A percentile compares a stretch with the other conserved stretches of the same genome.
Evolutionary conservation across 2,888 invertebrate genomes (phyloP).

Genomic region (Lasioglossum vierecki): DNA sequence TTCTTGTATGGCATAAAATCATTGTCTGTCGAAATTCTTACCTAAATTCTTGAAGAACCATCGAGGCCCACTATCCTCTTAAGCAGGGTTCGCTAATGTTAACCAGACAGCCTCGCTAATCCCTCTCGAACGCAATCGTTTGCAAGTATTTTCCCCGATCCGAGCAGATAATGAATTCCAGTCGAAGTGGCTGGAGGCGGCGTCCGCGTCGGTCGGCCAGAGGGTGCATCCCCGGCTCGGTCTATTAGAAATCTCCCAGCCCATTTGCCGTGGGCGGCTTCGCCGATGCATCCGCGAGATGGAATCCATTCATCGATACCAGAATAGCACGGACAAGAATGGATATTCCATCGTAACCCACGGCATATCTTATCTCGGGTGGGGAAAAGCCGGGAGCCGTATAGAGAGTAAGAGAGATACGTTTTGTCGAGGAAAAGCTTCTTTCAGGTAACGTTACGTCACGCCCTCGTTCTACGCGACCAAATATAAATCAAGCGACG

Average conservation of each 20-base stretch:
- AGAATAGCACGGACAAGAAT: slow-evolving; percentile 53
- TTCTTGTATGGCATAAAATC: background rate
- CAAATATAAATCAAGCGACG: slow-evolving; percentile 43
- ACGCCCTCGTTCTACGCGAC: slow-evolving; percentile 7
- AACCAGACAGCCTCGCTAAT: background rate
- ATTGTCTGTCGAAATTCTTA: background rate
- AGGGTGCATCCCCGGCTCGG: slow-evolving; percentile 10
- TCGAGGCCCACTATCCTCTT: background rate
- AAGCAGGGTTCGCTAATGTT: background rate
- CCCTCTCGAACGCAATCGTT: background rate
- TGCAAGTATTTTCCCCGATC: background rate
- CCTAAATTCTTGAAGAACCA: background rate
- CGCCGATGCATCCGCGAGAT: slow-evolving; percentile 35
- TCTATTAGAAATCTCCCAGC: slow-evolving; percentile 50
- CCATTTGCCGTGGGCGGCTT: slow-evolving; percentile 42
- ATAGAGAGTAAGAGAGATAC: background rate
- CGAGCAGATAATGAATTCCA: slow-evolving; percentile 5
- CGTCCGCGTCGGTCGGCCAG: background rate
- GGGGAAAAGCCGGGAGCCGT: background rate
- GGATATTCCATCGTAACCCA: slow-evolving; percentile 48
- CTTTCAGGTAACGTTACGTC: slow-evolving; percentile 35
- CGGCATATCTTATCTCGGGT: slow-evolving; percentile 43
- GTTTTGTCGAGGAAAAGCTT: slow-evolving; percentile 28
- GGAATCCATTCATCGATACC: slow-evolving; percentile 60
- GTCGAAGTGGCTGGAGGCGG: slow-evolving; percentile 10